Conservation (phyloP, 2,113 vertebrate genomes). For the Sturnus vulgaris region DNA sequence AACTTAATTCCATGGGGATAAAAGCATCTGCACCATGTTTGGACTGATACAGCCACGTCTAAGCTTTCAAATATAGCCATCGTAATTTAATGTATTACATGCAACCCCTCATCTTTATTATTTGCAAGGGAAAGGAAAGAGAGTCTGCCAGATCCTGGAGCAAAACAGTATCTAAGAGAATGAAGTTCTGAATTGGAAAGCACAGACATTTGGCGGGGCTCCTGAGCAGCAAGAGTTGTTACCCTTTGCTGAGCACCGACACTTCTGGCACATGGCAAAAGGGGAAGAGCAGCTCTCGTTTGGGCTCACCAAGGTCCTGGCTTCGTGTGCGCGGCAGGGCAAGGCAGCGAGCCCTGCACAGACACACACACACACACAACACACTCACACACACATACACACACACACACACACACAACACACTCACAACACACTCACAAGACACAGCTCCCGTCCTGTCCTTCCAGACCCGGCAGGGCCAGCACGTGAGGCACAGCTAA, state of each 20-base stretch:
- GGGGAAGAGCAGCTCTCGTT: neutral
- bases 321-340: rapidly evolving
- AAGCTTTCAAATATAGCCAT: neutral
- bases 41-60: neutral
- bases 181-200: neutral
- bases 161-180: neutral
- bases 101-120: neutral
- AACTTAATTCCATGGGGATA: neutral
- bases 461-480: rapidly evolving
- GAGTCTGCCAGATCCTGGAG: neutral
- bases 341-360: rapidly evolving
- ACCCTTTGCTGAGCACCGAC: neutral
- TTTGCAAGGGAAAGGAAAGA: neutral
- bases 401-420: too few relatives aligned
- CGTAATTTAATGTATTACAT: rapidly evolving
- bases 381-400: too few relatives aligned
- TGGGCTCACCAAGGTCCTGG: neutral
- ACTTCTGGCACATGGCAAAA: neutral
- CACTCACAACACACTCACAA: too few relatives aligned
- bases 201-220: neutral
- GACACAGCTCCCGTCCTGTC: neutral
- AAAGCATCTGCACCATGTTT: neutral
- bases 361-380: too few relatives aligned
- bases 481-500: neutral
- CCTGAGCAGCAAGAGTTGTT: neutral